phyloP scores from a whole-genome alignment of 1,140 invertebrate species.

The Drosophila leontia region DNA sequence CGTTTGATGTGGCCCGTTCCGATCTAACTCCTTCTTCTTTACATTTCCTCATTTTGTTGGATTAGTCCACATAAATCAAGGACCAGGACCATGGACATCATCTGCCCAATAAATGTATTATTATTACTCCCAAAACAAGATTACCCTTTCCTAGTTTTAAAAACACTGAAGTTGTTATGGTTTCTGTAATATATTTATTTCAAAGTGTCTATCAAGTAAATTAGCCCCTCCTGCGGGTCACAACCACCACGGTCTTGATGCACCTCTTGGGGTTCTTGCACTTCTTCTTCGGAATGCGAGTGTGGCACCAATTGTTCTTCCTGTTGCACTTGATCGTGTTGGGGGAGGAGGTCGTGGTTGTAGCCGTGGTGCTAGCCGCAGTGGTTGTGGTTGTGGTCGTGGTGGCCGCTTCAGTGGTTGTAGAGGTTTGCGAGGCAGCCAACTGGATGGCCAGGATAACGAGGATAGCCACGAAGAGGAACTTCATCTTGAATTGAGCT shows the following conservation, averaged over 20 bases:
- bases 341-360: not conserved
- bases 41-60: too few species aligned
- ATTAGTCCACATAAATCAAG: too few species aligned
- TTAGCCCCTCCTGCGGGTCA: conserved; percentile 1
- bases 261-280: conserved; percentile 14
- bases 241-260: conserved; percentile 8
- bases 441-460: conserved; percentile 18
- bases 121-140: not conserved
- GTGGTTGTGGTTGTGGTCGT: not conserved
- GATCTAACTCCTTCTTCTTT: too few species aligned
- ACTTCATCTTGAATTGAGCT: conserved; percentile 13
- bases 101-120: not conserved
- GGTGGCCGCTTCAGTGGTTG: not conserved
- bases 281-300: too few species aligned
- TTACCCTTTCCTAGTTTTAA: not conserved
- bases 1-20: too few species aligned
- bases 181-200: not conserved
- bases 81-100: too few species aligned
- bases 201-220: not conserved
- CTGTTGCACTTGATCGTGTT: conserved; percentile 3
- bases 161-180: not conserved
- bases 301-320: conserved; percentile 13
- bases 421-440: not conserved
- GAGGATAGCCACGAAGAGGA: conserved; percentile 5
- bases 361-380: not conserved